Base-by-base conservation (phyloP, 2,888 invertebrate genomes). In the Druceiella hillmani region DNA sequence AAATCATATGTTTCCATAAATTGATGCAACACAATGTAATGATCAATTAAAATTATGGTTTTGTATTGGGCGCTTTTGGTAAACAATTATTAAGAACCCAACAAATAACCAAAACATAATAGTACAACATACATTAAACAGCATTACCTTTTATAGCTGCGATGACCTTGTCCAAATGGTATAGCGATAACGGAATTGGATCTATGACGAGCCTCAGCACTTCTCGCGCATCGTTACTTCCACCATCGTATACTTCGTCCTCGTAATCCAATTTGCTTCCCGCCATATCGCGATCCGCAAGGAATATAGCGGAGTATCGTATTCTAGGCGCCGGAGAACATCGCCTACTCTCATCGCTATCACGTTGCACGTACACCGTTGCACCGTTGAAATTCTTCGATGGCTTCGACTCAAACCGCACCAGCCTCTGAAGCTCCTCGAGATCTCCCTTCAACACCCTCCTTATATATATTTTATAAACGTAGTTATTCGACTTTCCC, bases 131-230 rank as follows among this genome's bases (percentile, higher is more conserved):
- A n/a, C n/a, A n/a, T 20, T 20, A 7, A 26, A 14, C 9, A 9
- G 28, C 40, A 58, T 50, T 58, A 74, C 74, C 74, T 74, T 71
- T 71, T 16, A 73, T 72, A 50, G 72, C 72, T 29, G 74, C 71
- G 49, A 73, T 71, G 35, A 75, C 59, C 52, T 70, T 61, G 45
- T 74, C 73, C 52, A 75, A 58, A 53, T 74, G 72, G 48, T 70
- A 70, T 16, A 74, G 59, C 3, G 72, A 72, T 46, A 75, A 54
- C 3, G 74, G 70, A 42, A 75, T 65, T n/a, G 74, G 74, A 48
- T 70, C 72, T 11, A 69, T 67, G 30, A 69, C 47, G 27, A 70
- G 52, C 24, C 59, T 59, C 16, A 72, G 54, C n/a, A 31, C 36
- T 15, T 30, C 41, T 29, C 62, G 56, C 9, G 62, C 64, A 7